Evolutionary conservation across 2,113 vertebrate species (phyloP).

Genomic region (Ursus arctos): DNA sequence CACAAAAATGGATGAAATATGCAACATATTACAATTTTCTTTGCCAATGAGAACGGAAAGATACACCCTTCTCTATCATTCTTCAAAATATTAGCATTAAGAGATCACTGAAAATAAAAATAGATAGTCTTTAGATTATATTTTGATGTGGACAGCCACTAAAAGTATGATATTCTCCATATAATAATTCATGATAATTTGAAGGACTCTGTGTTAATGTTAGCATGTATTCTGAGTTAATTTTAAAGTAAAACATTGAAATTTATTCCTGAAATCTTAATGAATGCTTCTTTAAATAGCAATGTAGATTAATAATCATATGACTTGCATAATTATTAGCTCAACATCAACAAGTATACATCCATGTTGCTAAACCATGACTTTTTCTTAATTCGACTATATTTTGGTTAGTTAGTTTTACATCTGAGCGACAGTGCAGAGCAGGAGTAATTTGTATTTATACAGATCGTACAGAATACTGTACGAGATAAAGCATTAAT

Average conservation of each 20-base stretch:
- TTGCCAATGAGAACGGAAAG: conserved; percentile 73
- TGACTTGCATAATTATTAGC: neutral
- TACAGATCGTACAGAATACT: neutral
- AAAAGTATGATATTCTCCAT: conserved; percentile 34
- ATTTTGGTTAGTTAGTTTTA: neutral
- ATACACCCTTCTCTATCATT: conserved; percentile 63
- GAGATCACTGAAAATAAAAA: conserved; percentile 57
- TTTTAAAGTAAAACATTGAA: conserved; percentile 62
- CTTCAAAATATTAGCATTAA: conserved; percentile 76
- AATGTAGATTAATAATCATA: conserved; percentile 36
- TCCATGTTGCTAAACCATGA: neutral
- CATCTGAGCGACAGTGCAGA: neutral
- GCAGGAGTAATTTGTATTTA: conserved; percentile 25
- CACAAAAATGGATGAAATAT: conserved; percentile 83
- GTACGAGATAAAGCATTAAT: neutral
- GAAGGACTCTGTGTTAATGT: conserved; percentile 69
- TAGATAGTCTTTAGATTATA: conserved; percentile 1
- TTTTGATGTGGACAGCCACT: conserved; percentile 41
- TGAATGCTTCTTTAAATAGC: conserved; percentile 62
- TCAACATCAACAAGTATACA: neutral
- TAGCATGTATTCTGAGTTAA: conserved; percentile 36
- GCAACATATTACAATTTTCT: conserved; percentile 77
- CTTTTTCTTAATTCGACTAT: neutral
- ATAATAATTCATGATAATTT: conserved; percentile 31
- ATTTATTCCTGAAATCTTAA: conserved; percentile 70